Evolutionary conservation across 2,888 invertebrate genomes (phyloP).

Genomic region (Metallyticus violacea): DNA sequence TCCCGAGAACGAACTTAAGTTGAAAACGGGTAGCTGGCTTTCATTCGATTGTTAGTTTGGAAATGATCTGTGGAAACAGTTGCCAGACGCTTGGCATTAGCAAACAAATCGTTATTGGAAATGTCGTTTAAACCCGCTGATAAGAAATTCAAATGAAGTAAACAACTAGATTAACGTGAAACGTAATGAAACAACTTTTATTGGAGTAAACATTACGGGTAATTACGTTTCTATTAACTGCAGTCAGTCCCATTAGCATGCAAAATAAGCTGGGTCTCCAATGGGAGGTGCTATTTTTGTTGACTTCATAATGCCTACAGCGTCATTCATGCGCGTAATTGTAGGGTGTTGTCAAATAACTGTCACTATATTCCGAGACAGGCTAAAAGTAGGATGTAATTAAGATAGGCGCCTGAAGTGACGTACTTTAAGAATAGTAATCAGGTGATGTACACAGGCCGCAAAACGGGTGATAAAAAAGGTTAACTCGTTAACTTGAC

Average conservation of each 20-base stretch:
- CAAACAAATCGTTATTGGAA: neutral
- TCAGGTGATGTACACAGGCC: neutral
- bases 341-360: neutral
- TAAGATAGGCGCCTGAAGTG: neutral
- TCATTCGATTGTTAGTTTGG: neutral
- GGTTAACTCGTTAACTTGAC: too few species aligned
- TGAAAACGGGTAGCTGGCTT: too few species aligned
- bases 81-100: neutral
- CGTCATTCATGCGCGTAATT: neutral
- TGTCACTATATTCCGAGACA: neutral
- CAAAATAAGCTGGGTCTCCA: neutral
- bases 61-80: neutral
- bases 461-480: too few species aligned
- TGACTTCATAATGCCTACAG: neutral
- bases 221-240: neutral
- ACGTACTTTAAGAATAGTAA: neutral
- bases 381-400: neutral
- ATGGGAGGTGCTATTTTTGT: neutral
- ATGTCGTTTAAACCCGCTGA: slow-evolving; percentile 7
- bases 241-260: neutral
- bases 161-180: slow-evolving; percentile 6
- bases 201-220: neutral
- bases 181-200: neutral
- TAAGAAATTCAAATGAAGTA: slow-evolving; percentile 13
- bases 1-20: too few species aligned